These are phyloP conservation scores for Andrena trimmerana DNA, from an alignment of 2,888 invertebrate species.

Conservation along the genomic window DNA sequence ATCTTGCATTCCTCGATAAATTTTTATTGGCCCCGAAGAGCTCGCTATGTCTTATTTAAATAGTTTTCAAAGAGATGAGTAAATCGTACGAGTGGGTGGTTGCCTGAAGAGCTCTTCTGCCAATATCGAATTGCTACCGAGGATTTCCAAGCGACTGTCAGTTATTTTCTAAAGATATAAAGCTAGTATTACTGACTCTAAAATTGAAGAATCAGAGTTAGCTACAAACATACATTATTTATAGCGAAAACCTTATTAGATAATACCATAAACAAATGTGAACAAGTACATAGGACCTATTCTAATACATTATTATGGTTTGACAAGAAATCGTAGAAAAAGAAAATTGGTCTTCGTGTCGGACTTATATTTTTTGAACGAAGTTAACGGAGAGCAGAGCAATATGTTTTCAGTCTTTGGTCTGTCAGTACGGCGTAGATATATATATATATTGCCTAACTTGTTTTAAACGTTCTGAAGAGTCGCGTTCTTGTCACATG, in stretches of 20 bases:
- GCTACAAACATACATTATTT: slow-evolving; percentile 79
- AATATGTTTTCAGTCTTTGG: slow-evolving; percentile 77
- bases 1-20: slow-evolving; percentile 69
- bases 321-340: slow-evolving; percentile 73
- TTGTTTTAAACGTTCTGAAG: slow-evolving; percentile 72
- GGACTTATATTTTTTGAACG: slow-evolving; percentile 83
- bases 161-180: slow-evolving; percentile 82
- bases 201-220: slow-evolving; percentile 77
- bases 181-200: slow-evolving; percentile 81
- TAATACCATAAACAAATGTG: slow-evolving; percentile 81
- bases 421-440: slow-evolving; percentile 69
- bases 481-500: slow-evolving; percentile 68
- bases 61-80: slow-evolving; percentile 58
- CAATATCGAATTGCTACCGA: slow-evolving; percentile 64
- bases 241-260: slow-evolving; percentile 82
- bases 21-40: slow-evolving; percentile 59
- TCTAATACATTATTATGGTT: slow-evolving; percentile 82
- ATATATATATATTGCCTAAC: slow-evolving; percentile 69
- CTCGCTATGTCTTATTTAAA: slow-evolving; percentile 62
- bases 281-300: slow-evolving; percentile 81
- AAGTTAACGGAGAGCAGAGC: slow-evolving; percentile 74
- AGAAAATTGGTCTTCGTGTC: slow-evolving; percentile 79
- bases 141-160: slow-evolving; percentile 75
- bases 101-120: slow-evolving; percentile 64
- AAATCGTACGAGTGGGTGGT: slow-evolving; percentile 51